Evolutionary conservation across 2,888 invertebrate genomes (phyloP), one percentile per base, ranked within the genome.

Genomic region (Achlya flavicornis): DNA sequence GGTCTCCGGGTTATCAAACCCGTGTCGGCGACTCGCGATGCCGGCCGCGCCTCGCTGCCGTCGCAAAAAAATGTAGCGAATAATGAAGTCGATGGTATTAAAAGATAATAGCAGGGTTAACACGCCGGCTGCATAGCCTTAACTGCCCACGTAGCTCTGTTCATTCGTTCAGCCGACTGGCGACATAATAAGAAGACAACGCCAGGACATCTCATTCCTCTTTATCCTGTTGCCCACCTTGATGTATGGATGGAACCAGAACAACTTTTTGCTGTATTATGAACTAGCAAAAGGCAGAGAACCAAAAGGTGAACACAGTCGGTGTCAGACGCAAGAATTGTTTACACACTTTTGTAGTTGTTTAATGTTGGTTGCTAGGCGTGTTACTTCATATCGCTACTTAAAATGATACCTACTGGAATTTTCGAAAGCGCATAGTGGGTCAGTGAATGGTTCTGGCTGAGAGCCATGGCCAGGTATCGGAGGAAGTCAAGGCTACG

Each of bases 1-100:
- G 93, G 93, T 93, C 93, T 92, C 83, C 93, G 87, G 93, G 93
- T 93, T 93, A 93, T 93, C 93, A 93, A 93, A 93, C 93, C 85
- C 93, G 89, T 86, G 91, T 84, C 89, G 88, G 85, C 85, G 88
- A 86, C 85, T 89, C 81, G 88, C 85, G 83, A 78, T 80, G 87
- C 83, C 81, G 77, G 87, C 88, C 87, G 89, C 86, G 89, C 89
- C 89, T 89, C 88, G 84, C 68, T 84, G 87, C 85, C 83, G 84
- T 83, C 83, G 91, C 90, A 92, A 93, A 93, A 88, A 92, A 93
- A 90, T 88, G 79, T 91, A 86, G 87, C 88, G 88, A 90, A 91
- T 92, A 91, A 92, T 88, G 87, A 92, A 90, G 87, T 83, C 86
- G 90, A 91, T 92, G 92, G 86, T 91, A 93, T 92, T 92, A 92